These are phyloP conservation scores for Leptopilina drosophilae DNA, from an alignment of 2,888 invertebrate species.

Conservation along the genomic window DNA sequence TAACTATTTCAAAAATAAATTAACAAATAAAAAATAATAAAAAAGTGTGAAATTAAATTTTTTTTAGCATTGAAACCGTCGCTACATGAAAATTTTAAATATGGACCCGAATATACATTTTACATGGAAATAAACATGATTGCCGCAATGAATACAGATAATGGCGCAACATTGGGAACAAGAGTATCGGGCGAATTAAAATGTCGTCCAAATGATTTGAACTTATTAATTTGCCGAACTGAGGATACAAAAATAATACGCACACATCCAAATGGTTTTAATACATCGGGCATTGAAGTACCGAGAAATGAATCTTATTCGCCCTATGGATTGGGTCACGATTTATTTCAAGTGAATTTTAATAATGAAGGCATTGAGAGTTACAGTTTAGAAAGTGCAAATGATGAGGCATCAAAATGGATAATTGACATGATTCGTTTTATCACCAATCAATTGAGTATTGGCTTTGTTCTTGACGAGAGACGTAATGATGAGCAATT, in stretches of 20 bases:
- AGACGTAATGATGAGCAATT: slow-evolving; percentile 53
- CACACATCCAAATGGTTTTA: slow-evolving; percentile 51
- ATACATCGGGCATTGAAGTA: slow-evolving; percentile 45
- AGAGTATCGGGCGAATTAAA: slow-evolving; percentile 54
- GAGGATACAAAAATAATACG: slow-evolving; percentile 56
- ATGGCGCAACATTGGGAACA: slow-evolving; percentile 55
- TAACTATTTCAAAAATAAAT: not conserved
- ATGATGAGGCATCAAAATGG: slow-evolving; percentile 49
- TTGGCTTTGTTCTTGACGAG: slow-evolving; percentile 53
- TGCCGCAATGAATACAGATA: slow-evolving; percentile 52
- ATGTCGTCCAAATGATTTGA: slow-evolving; percentile 52
- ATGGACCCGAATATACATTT: slow-evolving; percentile 60
- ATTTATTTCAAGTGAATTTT: slow-evolving; percentile 59
- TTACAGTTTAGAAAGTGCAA: slow-evolving; percentile 55
- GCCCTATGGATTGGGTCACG: slow-evolving; percentile 48
- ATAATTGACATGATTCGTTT: slow-evolving; percentile 60
- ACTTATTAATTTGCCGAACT: slow-evolving; percentile 55
- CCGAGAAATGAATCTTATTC: slow-evolving; percentile 49
- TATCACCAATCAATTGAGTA: slow-evolving; percentile 60
- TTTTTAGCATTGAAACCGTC: slow-evolving; percentile 17
- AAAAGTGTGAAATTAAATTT: not conserved
- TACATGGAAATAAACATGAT: slow-evolving; percentile 57
- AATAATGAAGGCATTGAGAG: slow-evolving; percentile 57
- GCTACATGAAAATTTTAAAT: slow-evolving; percentile 54
- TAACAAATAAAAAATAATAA: not conserved